Base-by-base conservation (phyloP, 2,888 invertebrate species). In the Molanna angustata region DNA sequence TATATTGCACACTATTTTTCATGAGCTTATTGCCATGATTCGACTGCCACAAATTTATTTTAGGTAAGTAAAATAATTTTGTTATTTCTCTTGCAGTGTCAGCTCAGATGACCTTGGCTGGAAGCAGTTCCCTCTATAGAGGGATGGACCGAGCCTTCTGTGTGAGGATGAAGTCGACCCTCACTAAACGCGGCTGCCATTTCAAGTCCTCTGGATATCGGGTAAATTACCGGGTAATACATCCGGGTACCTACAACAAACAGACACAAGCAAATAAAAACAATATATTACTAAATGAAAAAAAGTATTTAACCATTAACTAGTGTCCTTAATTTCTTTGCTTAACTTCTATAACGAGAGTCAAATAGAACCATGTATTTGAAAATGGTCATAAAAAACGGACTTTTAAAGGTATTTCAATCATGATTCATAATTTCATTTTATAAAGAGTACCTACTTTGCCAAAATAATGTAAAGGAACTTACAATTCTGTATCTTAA, bases 101-200 rank as follows among this genome's bases (percentile, higher is more conserved):
- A 49, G 83, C 91, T 60, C 82, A 87, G 67, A 93, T 93, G 93
- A 83, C 84, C 49, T 72, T 92, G 62, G 82, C 82, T 44, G 81
- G 86, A 11, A 83, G 82, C 54, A 82, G 84, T 51, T 76, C 81
- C 49, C 74, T 83, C 59, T 94, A 86, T 74, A 87, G 90, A 67
- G 94, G 94, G 32, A 84, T 90, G 74, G 94, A 94, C 65, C 76
- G 94, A 65, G 91, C 94, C 37, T 94, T 95, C 74, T 97, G 96
- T 73, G 82, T 97, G 43, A 82, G 97, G 61, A 97, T 97, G 96
- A 97, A 97, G 71, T 97, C 97, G 49, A 97, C 97, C 0, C 79
- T 97, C 57, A 96, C 97, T 44, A 97, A 97, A 75, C 80, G 97
- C 65, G 97, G 97, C 54, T 97, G 96, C 69, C 94, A 95, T 72